Evolutionary conservation across 2,113 vertebrate species (phyloP).

Genomic region (Benitochromis conjunctus): DNA sequence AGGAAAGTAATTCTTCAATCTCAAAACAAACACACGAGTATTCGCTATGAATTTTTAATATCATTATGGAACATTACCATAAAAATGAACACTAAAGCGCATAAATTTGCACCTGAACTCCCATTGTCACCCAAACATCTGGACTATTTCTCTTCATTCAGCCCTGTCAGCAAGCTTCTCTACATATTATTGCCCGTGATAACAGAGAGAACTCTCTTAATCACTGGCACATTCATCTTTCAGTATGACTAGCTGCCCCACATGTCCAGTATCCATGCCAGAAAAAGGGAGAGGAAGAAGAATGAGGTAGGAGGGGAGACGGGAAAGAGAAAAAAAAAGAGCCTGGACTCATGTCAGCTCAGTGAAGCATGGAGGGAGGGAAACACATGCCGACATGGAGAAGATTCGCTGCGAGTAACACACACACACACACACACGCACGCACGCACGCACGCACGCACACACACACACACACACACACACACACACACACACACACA

Average conservation of each 20-base stretch:
- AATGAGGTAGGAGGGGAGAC: neutral
- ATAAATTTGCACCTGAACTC: neutral
- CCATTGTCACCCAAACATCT: neutral
- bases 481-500: neutral
- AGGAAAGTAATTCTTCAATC: neutral
- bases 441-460: neutral
- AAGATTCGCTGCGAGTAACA: slow-evolving; percentile 13
- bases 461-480: neutral
- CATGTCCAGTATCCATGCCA: slow-evolving; percentile 36
- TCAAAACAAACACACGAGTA: neutral
- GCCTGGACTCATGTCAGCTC: slow-evolving; percentile 58
- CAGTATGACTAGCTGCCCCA: neutral
- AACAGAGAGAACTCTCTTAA: slow-evolving; percentile 20
- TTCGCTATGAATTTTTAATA: neutral
- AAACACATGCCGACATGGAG: slow-evolving; percentile 29
- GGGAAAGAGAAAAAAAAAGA: neutral
- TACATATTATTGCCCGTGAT: neutral
- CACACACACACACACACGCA: neutral
- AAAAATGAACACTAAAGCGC: neutral
- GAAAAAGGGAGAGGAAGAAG: neutral
- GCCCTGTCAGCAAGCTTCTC: neutral
- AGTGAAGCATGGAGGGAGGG: slow-evolving; percentile 44
- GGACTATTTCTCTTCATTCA: neutral
- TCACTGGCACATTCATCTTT: slow-evolving; percentile 16
- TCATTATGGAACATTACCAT: neutral